Percentiles rank a stretch among this genome's conserved stretches.
Conservation (phyloP, 1,140 invertebrate genomes). For the Apis dorsata region DNA sequence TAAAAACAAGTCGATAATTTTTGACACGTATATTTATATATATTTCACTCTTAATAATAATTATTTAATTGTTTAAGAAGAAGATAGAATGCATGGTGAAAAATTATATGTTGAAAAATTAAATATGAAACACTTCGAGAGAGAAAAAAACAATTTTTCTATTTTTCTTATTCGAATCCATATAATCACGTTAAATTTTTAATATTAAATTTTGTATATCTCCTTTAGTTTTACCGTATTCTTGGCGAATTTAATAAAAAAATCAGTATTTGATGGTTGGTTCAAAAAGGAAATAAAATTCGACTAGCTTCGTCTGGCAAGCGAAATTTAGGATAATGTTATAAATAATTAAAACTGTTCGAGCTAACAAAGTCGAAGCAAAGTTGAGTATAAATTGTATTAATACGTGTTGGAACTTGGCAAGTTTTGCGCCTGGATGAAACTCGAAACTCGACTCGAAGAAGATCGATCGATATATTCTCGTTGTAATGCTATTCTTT, state of each 20-base stretch:
- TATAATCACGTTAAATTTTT: too few species aligned
- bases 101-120: too few species aligned
- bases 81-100: too few species aligned
- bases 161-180: too few species aligned
- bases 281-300: not conserved
- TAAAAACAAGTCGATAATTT: too few species aligned
- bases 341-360: slow-evolving; percentile 13
- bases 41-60: too few species aligned
- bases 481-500: not conserved
- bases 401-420: not conserved
- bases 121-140: too few species aligned
- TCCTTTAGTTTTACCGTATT: not conserved
- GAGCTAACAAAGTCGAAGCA: not conserved
- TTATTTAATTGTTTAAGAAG: too few species aligned
- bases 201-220: not conserved
- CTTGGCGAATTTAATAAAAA: not conserved
- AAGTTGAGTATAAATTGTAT: not conserved
- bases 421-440: too few species aligned
- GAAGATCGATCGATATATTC: not conserved
- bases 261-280: not conserved
- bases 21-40: too few species aligned
- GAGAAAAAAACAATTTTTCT: too few species aligned
- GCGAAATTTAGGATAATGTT: slow-evolving; percentile 1
- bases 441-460: not conserved
- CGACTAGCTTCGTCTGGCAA: too few species aligned